Evolutionary conservation across 1,140 invertebrate genomes (phyloP), one percentile per base, ranked within the genome.

Genomic region (Helicorthomorpha holstii): DNA sequence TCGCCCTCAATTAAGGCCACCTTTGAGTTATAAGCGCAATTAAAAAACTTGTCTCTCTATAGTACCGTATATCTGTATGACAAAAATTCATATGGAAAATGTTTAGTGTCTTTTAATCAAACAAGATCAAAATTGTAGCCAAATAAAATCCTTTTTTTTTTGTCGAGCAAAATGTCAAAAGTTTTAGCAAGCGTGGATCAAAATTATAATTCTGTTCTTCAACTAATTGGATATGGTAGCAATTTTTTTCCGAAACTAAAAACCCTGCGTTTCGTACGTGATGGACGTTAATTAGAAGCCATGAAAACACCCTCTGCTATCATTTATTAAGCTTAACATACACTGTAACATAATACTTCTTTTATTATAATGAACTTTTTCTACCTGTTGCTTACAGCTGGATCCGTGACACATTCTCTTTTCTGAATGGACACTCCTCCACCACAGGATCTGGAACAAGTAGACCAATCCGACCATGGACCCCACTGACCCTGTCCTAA

Each of bases 381-480:
- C 16, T 16, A 34, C 29, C 29, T 34, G 16, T 34, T 34, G 7
- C 7, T 48, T 26, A 24, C 2, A 4, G 19, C 19, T 21, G 46
- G 48, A 21, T 25, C 26, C 29, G 16, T 12, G 49, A 38, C 12
- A 59, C 75, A 77, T 54, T 70, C 64, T 51, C 75, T 57, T 26
- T 63, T 58, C 21, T 69, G 64, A 42, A 63, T 65, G 54, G 72
- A 67, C 43, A 75, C 65, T 1, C 75, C 75, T 21, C 75, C 74
- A 3, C 74, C 75, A 63, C 75, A 77, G 0, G 70, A 64, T 42
- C 72, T 56, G 1, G 75, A 69, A 56, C 75, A 77, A 3, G 59
- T 51, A 3, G 66, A 63, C 57, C 64, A 72, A 4, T 54, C 44
- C 24, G 63, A 60, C 75, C 75, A 78, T 46, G 63, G 57, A 2